Evolutionary conservation across 2,797 vertebrate genomes (phyloP), one percentile per base, ranked within the genome.

Genomic region (Loris lydekkerianus): DNA sequence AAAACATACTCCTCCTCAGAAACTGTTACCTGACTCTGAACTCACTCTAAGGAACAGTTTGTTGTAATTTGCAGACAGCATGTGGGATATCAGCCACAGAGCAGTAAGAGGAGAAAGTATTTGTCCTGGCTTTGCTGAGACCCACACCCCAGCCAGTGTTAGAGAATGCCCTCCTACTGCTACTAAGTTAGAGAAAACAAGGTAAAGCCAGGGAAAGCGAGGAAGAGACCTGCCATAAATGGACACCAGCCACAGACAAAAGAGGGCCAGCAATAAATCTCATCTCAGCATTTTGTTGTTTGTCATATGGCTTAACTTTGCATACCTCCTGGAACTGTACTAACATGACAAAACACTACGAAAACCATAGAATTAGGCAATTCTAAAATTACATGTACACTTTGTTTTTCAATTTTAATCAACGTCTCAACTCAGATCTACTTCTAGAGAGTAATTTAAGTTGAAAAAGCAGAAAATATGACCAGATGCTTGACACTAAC

Each of bases 11-110:
- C 63, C 76, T 95, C 88, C 75, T 75, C 65, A 82, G 86, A 63
- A 91, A 94, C 86, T 84, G 65, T 70, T 76, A 78, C 83, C 80
- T 46, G 69, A 73, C 67, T 70, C 92, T 95, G 82, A 97, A 95
- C 91, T 93, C 76, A 65, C 87, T 65, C 70, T 46, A 81, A 72
- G 37, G 69, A 93, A 89, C 10, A 53, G 80, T 82, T 89, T 86
- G 75, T 5, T 91, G 10, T 58, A 73, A 77, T 90, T 82, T 89
- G 58, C 69, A 89, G 84, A 91, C 58, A 95, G 75, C 70, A 82
- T 63, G 60, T 43, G 31, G 82, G 61, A 87, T 94, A 86, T 83
- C 94, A 91, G 77, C 95, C 77, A 63, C 89, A 87, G 87, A 29
- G 25, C 58, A 75, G 61, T 11, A 88, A 20, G 0, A 72, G 81